Evolutionary conservation across 2,113 vertebrate genomes (phyloP).

Genomic region (Canis aureus): DNA sequence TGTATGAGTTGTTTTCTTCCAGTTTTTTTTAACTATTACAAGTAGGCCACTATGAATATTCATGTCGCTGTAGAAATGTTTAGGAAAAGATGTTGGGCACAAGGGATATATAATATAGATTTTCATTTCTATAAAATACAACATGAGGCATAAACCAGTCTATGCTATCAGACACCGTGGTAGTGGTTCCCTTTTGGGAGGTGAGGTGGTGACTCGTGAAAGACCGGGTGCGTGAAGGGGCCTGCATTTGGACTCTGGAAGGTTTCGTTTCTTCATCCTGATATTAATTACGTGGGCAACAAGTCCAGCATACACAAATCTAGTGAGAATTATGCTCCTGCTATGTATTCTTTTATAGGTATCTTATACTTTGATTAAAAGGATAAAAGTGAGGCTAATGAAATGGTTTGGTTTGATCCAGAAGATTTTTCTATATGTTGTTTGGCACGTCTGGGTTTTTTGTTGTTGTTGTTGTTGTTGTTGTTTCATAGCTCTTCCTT

Average conservation of each 20-base stretch:
- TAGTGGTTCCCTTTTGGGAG: background rate
- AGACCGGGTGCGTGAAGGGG: background rate
- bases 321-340: background rate
- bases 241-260: background rate
- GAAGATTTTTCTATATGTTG: background rate
- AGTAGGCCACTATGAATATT: background rate
- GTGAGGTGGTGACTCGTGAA: background rate
- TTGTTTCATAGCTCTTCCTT: background rate
- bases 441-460: background rate
- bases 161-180: background rate
- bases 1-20: background rate
- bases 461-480: background rate
- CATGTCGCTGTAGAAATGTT: background rate
- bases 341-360: background rate
- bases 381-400: background rate
- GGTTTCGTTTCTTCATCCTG: constrained; percentile 15
- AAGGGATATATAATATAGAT: background rate
- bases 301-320: background rate
- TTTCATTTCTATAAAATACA: background rate
- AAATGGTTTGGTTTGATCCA: background rate
- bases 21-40: background rate
- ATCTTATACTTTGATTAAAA: background rate
- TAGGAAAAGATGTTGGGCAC: background rate
- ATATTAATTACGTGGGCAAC: background rate
- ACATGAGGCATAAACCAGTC: background rate